Evolutionary conservation across 2,888 invertebrate genomes (phyloP).

Genomic region (Phaonia tiefii): DNA sequence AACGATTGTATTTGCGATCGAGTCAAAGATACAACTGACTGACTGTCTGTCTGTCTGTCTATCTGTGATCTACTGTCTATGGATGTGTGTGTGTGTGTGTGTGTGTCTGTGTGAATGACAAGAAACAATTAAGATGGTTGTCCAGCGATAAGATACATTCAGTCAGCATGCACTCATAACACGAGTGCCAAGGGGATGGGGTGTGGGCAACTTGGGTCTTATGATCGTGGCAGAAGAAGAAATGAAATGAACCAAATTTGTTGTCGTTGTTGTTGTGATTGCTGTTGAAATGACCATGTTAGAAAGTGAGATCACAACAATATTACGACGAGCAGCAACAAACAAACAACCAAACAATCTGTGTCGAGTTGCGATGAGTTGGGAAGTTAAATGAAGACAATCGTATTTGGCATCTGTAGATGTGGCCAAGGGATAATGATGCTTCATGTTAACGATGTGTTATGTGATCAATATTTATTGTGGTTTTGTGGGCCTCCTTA

Average conservation of each 20-base stretch:
- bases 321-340: slow-evolving; percentile 31
- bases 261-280: slow-evolving; percentile 32
- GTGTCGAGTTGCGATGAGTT: not conserved
- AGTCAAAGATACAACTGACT: not conserved
- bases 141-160: slow-evolving; percentile 66
- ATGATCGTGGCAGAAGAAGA: slow-evolving; percentile 14
- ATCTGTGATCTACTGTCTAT: not conserved
- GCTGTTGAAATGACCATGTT: slow-evolving; percentile 58
- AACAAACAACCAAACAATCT: slow-evolving; percentile 33
- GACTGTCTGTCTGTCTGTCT: not conserved
- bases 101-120: slow-evolving; percentile 57
- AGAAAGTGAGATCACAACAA: slow-evolving; percentile 63
- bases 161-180: slow-evolving; percentile 15
- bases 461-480: slow-evolving; percentile 68
- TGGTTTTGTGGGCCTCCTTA: slow-evolving; percentile 49
- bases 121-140: slow-evolving; percentile 69
- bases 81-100: slow-evolving; percentile 20
- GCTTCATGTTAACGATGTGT: slow-evolving; percentile 67
- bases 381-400: slow-evolving; percentile 28
- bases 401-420: slow-evolving; percentile 40
- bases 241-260: not conserved
- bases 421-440: slow-evolving; percentile 63
- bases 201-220: not conserved
- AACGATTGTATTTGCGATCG: not conserved
- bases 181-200: not conserved